Evolutionary conservation across 2,797 vertebrate species (phyloP).

Genomic region (Microctenopoma lineatum): DNA sequence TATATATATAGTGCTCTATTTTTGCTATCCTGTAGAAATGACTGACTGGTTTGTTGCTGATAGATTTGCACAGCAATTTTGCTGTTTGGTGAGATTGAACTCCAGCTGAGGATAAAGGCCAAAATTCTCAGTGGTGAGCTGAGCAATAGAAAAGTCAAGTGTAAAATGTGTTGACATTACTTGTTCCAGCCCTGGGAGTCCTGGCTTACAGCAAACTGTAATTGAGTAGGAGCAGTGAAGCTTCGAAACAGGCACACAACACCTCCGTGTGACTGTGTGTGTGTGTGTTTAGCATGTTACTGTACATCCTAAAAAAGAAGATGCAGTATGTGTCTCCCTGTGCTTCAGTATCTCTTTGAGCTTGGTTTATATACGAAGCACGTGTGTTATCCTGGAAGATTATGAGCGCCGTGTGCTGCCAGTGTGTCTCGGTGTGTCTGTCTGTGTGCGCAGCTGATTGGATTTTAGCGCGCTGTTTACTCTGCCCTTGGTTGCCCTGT

Average conservation of each 20-base stretch:
- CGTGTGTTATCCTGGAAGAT: conserved; percentile 29
- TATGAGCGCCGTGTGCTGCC: conserved; percentile 9
- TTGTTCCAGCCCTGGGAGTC: conserved; percentile 55
- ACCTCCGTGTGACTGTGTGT: background rate
- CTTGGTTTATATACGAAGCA: conserved; percentile 10
- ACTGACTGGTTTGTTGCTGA: background rate
- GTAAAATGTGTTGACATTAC: conserved; percentile 70
- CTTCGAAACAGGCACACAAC: conserved; percentile 31
- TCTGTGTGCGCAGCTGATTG: conserved; percentile 45
- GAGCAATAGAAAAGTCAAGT: conserved; percentile 59
- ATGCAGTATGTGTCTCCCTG: conserved; percentile 16
- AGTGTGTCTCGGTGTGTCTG: conserved; percentile 14
- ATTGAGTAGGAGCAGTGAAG: conserved; percentile 61
- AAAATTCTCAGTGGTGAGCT: conserved; percentile 25
- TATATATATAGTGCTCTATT: background rate
- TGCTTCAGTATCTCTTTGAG: conserved; percentile 27
- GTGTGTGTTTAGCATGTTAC: conserved; percentile 22
- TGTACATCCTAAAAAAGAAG: conserved; percentile 14
- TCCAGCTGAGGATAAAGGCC: conserved; percentile 52
- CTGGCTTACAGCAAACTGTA: conserved; percentile 61
- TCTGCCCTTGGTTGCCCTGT: conserved; percentile 63
- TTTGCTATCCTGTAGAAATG: conserved; percentile 4
- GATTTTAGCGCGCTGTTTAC: conserved; percentile 62
- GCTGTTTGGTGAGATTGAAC: conserved; percentile 32
- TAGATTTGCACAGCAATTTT: conserved; percentile 4